Conservation (phyloP, 2,888 invertebrate species). For the Gymnocheta viridis region DNA sequence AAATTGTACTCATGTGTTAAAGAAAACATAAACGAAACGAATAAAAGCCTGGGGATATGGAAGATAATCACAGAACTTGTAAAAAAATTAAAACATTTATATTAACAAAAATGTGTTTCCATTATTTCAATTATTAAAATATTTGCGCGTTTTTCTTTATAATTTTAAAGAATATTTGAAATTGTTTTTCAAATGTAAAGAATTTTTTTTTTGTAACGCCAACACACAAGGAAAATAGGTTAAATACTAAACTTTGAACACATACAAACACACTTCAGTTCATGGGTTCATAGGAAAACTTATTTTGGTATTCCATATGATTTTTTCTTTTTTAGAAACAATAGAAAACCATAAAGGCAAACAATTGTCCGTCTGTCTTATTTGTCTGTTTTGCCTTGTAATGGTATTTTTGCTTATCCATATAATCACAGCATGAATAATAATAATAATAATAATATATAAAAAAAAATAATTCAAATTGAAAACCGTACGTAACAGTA, state of each 20-base stretch:
- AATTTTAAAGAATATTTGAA: constrained; percentile 13
- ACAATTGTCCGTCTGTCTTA: background rate
- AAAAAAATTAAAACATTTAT: background rate
- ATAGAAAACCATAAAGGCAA: constrained; percentile 25
- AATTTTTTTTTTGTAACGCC: background rate
- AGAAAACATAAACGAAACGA: constrained; percentile 30
- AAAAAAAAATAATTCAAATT: background rate
- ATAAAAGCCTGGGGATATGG: constrained; percentile 48
- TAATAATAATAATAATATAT: too few species aligned
- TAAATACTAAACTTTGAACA: constrained; percentile 29
- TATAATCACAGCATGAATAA: constrained; percentile 45
- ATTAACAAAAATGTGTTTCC: background rate
- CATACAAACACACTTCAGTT: constrained; percentile 18
- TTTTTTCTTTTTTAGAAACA: background rate
- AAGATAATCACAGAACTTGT: constrained; percentile 14
- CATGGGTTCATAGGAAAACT: background rate
- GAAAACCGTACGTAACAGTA: constrained; percentile 29
- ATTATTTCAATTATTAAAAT: background rate
- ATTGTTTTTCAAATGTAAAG: background rate
- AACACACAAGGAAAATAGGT: constrained; percentile 44
- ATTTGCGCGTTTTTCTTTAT: constrained; percentile 30
- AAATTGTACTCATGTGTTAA: background rate
- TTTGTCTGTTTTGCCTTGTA: background rate
- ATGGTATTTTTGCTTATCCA: constrained; percentile 1
- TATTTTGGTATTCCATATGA: background rate